Evolutionary conservation across 2,888 invertebrate species (phyloP), one percentile per base, ranked within the genome.

Genomic region (Salticus scenicus): DNA sequence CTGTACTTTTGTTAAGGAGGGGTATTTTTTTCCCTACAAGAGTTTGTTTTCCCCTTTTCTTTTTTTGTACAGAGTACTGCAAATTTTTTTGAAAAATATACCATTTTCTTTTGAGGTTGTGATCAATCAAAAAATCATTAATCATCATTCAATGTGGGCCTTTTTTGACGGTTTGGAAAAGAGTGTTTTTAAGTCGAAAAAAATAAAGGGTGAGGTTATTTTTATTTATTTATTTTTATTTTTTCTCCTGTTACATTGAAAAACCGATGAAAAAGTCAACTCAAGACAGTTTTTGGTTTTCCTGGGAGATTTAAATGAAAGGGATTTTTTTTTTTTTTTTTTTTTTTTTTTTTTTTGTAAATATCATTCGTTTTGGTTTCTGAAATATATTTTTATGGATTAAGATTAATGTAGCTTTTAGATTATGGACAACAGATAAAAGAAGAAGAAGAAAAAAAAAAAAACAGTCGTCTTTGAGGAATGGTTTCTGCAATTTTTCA

Each of bases 101-200:
- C 57, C 24, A 57, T 24, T n/a, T 57, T 24, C 57, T 57, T 57
- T 57, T 57, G 24, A 57, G 57, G 57, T 24, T 57, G 57, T 57
- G 84, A 85, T 85, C 84, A 85, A 85, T 85, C 84, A 85, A 85
- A 85, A 85, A 70, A 79, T 79, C 84, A 85, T 85, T 85, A 85
- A 85, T 85, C 84, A 79, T 85, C 84, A 85, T 85, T 85, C 74
- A n/a, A 74, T 30, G 70, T 27, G 72, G 77, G 72, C n/a, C 31
- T 72, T 84, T 82, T 84, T 84, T 84, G 83, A 84, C 83, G 76
- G 76, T 31, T 70, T 33, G 51, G 57, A 30, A 69, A 77, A 64
- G 51, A 72, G 79, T 42, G 33, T 74, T 80, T 72, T 73, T 69
- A 80, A 80, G 57, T 17, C 27, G 71, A 24, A 64, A 78, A n/a